phyloP scores from a whole-genome alignment of 2,797 vertebrate genomes.

The Denticeps clupeoides region DNA sequence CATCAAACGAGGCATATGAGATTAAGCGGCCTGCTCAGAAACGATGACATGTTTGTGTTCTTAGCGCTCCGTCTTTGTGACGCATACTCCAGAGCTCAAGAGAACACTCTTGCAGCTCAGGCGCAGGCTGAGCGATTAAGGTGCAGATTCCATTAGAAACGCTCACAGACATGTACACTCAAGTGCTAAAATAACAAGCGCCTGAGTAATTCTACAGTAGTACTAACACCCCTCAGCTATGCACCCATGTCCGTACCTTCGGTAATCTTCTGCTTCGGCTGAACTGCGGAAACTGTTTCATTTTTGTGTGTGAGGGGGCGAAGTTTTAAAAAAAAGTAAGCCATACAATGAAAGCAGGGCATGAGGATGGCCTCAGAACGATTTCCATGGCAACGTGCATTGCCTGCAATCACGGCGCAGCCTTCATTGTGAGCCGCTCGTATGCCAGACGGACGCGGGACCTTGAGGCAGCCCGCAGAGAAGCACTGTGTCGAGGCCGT shows the following conservation, averaged over 20 bases:
- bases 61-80: conserved; percentile 34
- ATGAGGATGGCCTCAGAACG: conserved; percentile 47
- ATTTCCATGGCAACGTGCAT: conserved; percentile 64
- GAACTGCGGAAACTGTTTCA: too few relatives aligned
- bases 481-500: conserved; percentile 42
- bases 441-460: conserved; percentile 48
- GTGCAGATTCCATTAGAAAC: conserved; percentile 26
- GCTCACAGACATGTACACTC: conserved; percentile 20
- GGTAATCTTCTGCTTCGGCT: too few relatives aligned
- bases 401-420: conserved; percentile 47
- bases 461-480: conserved; percentile 47
- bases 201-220: conserved; percentile 15
- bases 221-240: conserved; percentile 18
- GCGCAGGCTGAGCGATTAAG: conserved; percentile 40
- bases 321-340: conserved; percentile 29
- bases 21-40: conserved; percentile 37
- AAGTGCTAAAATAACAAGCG: conserved; percentile 25
- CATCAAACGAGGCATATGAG: conserved; percentile 13
- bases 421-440: conserved; percentile 52
- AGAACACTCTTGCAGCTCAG: conserved; percentile 35
- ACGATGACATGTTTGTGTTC: conserved; percentile 39
- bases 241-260: too few relatives aligned
- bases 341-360: conserved; percentile 23
- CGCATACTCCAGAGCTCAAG: conserved; percentile 36
- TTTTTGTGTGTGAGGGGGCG: conserved; percentile 24